Percentiles rank a stretch among this genome's conserved stretches.
Conservation (phyloP, 2,113 vertebrate species). For the Mobula birostris region DNA sequence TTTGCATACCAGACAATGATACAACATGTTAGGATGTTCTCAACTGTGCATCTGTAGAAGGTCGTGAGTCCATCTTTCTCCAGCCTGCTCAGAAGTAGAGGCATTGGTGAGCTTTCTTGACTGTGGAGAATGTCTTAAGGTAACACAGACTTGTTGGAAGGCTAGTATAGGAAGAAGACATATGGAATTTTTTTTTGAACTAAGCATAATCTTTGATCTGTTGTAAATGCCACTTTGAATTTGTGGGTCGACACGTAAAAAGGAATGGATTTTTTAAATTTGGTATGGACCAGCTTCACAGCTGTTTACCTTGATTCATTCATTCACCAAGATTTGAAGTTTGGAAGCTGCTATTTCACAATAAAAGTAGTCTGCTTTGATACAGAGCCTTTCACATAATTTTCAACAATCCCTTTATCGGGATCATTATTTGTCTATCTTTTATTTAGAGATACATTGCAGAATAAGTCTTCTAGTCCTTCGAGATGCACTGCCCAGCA, state of each 20-base stretch:
- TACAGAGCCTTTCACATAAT: too few relatives aligned
- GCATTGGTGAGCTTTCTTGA: too few relatives aligned
- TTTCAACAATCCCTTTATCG: too few relatives aligned
- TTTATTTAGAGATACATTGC: too few relatives aligned
- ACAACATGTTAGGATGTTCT: too few relatives aligned
- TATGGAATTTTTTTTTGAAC: not conserved
- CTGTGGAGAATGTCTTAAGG: too few relatives aligned
- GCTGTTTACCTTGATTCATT: not conserved
- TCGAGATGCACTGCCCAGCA: too few relatives aligned
- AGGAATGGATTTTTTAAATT: not conserved
- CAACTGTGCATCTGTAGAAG: too few relatives aligned
- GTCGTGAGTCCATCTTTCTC: too few relatives aligned
- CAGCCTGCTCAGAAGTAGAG: too few relatives aligned
- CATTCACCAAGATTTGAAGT: not conserved
- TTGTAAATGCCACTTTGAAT: not conserved
- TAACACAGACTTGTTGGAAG: not conserved
- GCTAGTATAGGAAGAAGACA: not conserved
- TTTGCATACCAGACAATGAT: too few relatives aligned
- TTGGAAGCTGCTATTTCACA: not conserved
- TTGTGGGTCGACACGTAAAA: not conserved
- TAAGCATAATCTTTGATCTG: not conserved
- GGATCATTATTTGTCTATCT: not conserved
- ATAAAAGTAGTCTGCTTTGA: not conserved
- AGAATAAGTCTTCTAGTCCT: too few relatives aligned
- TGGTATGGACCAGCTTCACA: not conserved